phyloP scores from a whole-genome alignment of 2,888 invertebrate species.

The Caenorhabditis sp. region DNA sequence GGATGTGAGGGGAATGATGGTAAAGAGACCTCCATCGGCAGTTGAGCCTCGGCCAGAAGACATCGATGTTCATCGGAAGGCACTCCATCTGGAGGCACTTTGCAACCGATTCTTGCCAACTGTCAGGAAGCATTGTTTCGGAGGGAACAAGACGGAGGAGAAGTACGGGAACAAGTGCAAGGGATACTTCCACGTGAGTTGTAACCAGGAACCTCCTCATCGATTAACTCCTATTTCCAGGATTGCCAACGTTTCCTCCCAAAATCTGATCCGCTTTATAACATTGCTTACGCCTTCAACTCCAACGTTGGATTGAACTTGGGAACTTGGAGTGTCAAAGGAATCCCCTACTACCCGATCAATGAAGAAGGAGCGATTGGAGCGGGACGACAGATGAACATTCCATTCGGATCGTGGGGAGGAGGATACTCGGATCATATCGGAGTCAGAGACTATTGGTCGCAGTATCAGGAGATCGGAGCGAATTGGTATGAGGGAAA shows the following conservation, averaged over 20 bases:
- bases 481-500: constrained; percentile 78
- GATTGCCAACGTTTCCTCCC: constrained; percentile 76
- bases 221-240: constrained; percentile 20
- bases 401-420: constrained; percentile 80
- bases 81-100: constrained; percentile 59
- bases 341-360: constrained; percentile 79
- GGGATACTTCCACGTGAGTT: constrained; percentile 73
- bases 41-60: constrained; percentile 60
- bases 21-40: constrained; percentile 58
- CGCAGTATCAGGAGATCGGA: constrained; percentile 75
- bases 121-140: constrained; percentile 70
- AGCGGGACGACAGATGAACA: constrained; percentile 70
- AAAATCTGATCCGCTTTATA: constrained; percentile 75
- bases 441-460: constrained; percentile 80
- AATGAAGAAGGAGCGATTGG: constrained; percentile 79
- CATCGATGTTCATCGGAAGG: constrained; percentile 55
- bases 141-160: constrained; percentile 62
- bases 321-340: constrained; percentile 76
- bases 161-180: constrained; percentile 72
- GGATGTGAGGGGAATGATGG: constrained; percentile 52
- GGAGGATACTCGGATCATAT: constrained; percentile 77
- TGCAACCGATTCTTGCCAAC: constrained; percentile 67
- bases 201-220: no score
- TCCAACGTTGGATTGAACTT: constrained; percentile 76
- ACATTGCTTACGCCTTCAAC: constrained; percentile 73